phyloP scores from a whole-genome alignment of 2,888 invertebrate species.

The Gari tellinella region DNA sequence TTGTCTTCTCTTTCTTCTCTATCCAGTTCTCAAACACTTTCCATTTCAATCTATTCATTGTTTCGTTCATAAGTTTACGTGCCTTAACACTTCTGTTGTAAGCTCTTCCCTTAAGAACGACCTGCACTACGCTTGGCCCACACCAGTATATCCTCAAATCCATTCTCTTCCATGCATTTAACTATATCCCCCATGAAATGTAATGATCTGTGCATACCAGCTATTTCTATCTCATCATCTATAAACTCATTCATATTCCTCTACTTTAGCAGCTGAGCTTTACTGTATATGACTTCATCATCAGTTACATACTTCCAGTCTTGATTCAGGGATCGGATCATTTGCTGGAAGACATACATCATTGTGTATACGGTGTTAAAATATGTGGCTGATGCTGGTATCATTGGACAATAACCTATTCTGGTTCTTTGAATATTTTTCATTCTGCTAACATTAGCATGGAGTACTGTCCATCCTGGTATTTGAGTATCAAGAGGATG shows the following conservation, averaged over 20 bases:
- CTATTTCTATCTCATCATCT: constrained; percentile 29
- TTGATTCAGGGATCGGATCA: constrained; percentile 18
- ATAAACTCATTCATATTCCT: constrained; percentile 21
- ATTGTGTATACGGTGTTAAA: constrained; percentile 15
- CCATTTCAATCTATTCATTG: constrained; percentile 8
- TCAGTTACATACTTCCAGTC: too few species aligned
- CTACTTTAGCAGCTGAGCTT: constrained; percentile 38
- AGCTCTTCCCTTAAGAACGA: constrained; percentile 20
- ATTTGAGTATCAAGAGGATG: too few species aligned
- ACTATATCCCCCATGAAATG: constrained; percentile 33
- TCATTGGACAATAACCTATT: too few species aligned
- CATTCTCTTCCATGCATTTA: constrained; percentile 6
- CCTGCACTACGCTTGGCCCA: constrained; percentile 20
- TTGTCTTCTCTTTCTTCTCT: not conserved
- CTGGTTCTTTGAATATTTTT: too few species aligned
- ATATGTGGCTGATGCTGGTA: constrained; percentile 21
- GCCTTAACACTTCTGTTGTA: constrained; percentile 32
- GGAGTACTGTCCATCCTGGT: too few species aligned
- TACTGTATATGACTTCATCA: constrained; percentile 44
- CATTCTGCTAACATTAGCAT: too few species aligned
- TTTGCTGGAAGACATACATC: constrained; percentile 26
- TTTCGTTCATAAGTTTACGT: constrained; percentile 26
- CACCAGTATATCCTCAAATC: constrained; percentile 4
- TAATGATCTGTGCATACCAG: constrained; percentile 34
- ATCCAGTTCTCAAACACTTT: constrained; percentile 20